Conservation (phyloP, 2,797 vertebrate species). For the Oryzias sinensis region DNA sequence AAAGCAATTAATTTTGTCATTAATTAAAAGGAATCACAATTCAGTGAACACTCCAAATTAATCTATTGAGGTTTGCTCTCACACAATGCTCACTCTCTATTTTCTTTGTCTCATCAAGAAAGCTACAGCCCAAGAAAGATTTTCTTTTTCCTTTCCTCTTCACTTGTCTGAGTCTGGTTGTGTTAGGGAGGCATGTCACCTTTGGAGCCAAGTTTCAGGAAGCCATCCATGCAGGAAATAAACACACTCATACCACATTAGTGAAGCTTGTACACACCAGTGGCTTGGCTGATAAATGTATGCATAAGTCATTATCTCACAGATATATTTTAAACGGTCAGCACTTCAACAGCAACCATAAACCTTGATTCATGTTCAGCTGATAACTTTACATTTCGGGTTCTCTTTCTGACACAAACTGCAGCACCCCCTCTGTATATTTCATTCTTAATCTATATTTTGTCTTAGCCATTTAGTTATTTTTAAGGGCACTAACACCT, state of each 20-base stretch:
- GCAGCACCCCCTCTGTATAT: too few species aligned
- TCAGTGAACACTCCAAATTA: conserved; percentile 82
- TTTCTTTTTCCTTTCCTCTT: conserved; percentile 13
- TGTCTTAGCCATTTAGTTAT: too few species aligned
- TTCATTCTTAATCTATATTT: too few species aligned
- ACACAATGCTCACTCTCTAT: conserved; percentile 67
- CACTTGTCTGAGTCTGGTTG: conserved; percentile 43
- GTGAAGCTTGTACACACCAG: conserved; percentile 18
- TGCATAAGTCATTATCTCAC: not conserved
- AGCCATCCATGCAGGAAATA: conserved; percentile 36
- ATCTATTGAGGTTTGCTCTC: conserved; percentile 80
- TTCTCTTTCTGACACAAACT: too few species aligned
- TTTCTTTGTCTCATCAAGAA: conserved; percentile 66
- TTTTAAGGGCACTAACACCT: too few species aligned
- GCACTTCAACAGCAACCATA: not conserved
- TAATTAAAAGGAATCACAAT: conserved; percentile 84
- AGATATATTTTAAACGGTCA: conserved; percentile 4
- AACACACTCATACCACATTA: conserved; percentile 24
- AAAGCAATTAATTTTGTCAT: conserved; percentile 82
- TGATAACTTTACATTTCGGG: conserved; percentile 1
- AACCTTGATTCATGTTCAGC: conserved; percentile 1
- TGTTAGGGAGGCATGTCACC: conserved; percentile 59
- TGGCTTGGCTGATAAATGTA: not conserved
- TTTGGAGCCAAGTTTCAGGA: conserved; percentile 42
- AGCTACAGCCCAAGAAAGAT: conserved; percentile 45